A percentile compares a stretch with the other conserved stretches of the same genome.
Evolutionary conservation across 2,888 invertebrate species (phyloP).

Genomic region (Calameuta idolon): DNA sequence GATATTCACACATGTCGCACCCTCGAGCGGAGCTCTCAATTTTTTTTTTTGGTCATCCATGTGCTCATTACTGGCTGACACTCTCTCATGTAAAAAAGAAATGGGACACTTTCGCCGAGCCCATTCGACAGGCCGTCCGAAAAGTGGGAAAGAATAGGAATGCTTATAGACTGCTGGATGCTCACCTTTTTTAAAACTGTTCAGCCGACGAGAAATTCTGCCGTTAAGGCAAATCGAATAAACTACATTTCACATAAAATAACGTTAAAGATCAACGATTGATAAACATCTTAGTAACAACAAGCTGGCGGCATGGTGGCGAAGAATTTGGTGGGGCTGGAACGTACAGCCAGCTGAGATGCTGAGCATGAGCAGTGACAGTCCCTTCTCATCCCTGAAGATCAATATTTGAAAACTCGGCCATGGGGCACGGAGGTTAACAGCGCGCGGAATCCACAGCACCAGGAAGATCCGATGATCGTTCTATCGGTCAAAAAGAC

Average conservation of each 20-base stretch:
- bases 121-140: neutral
- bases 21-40: neutral
- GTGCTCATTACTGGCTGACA: neutral
- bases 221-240: constrained; percentile 57
- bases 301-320: constrained; percentile 52
- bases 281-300: constrained; percentile 57
- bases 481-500: neutral
- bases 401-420: constrained; percentile 44
- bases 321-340: constrained; percentile 44
- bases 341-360: constrained; percentile 36
- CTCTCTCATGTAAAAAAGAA: neutral
- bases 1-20: neutral
- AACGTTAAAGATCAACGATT: constrained; percentile 52
- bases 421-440: neutral
- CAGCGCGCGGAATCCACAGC: neutral
- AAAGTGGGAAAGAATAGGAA: neutral
- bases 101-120: neutral
- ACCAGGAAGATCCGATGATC: neutral
- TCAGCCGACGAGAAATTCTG: constrained; percentile 44
- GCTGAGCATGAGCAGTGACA: constrained; percentile 44
- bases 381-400: constrained; percentile 23
- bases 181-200: constrained; percentile 53
- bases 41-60: neutral
- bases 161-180: constrained; percentile 1
- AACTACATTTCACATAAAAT: constrained; percentile 59